Percentiles rank a stretch among this genome's conserved stretches.
Evolutionary conservation across 2,888 invertebrate genomes (phyloP).

Genomic region (Liodrosophila aerea): DNA sequence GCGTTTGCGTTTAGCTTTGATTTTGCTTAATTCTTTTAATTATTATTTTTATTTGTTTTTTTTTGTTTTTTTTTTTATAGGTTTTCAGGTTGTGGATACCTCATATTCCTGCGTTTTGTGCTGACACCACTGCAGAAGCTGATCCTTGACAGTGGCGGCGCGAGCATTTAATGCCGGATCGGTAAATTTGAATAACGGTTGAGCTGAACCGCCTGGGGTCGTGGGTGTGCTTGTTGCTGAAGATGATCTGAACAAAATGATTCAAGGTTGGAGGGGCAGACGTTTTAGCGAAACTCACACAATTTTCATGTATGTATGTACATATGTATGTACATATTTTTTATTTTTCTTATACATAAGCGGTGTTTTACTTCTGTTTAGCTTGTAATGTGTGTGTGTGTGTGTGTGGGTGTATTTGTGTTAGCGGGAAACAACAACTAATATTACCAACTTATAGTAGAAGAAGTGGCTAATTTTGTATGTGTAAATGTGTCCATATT

Average conservation of each 20-base stretch:
- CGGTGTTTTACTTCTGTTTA: conserved; percentile 38
- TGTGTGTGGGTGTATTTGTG: conserved; percentile 48
- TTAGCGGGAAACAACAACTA: conserved; percentile 59
- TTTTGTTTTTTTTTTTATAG: conserved; percentile 32
- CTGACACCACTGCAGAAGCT: conserved; percentile 98
- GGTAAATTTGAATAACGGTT: conserved; percentile 95
- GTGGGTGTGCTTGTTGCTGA: conserved; percentile 86
- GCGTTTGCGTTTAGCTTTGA: conserved; percentile 37
- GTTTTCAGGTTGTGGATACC: conserved; percentile 85
- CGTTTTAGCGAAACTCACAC: conserved; percentile 82
- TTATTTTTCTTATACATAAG: not conserved
- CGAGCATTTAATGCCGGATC: conserved; percentile 94
- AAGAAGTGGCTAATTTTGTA: conserved; percentile 12
- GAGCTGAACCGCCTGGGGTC: conserved; percentile 84
- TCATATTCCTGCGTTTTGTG: conserved; percentile 98
- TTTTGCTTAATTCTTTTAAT: conserved; percentile 24
- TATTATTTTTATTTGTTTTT: conserved; percentile 24
- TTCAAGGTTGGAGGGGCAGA: conserved; percentile 72
- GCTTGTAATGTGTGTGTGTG: conserved; percentile 22
- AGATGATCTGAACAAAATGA: conserved; percentile 87
- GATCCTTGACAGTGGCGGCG: conserved; percentile 97
- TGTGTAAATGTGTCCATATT: conserved; percentile 22
- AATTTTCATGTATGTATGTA: conserved; percentile 46
- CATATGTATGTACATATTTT: conserved; percentile 31
- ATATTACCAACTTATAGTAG: conserved; percentile 23